Percentiles rank a stretch among this genome's conserved stretches.
phyloP scores from a whole-genome alignment of 2,797 vertebrate genomes.

The Babyrousa celebensis region DNA sequence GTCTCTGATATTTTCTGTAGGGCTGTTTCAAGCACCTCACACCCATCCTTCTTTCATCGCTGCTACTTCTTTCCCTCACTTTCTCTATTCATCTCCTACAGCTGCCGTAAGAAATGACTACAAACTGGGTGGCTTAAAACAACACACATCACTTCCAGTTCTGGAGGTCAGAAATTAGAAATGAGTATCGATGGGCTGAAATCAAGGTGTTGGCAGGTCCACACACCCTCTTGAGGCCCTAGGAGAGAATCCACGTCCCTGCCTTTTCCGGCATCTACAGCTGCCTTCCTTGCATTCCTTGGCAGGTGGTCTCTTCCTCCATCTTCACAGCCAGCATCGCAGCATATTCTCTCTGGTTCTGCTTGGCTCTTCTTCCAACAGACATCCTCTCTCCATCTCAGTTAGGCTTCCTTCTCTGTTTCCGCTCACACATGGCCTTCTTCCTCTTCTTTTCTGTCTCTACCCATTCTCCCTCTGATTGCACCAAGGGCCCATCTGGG shows the following conservation, averaged over 20 bases:
- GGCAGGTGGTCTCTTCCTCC: not conserved
- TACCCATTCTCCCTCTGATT: not conserved
- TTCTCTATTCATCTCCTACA: not conserved
- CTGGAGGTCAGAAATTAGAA: not conserved
- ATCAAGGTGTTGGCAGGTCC: not conserved
- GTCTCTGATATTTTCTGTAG: not conserved
- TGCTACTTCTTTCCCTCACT: not conserved
- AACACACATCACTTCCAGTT: not conserved
- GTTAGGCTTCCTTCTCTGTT: not conserved
- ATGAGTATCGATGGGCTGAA: not conserved
- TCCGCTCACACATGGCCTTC: not conserved
- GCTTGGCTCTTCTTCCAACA: not conserved
- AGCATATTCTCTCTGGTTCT: not conserved
- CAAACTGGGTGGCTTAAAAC: not conserved
- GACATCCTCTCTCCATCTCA: not conserved
- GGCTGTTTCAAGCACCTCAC: not conserved
- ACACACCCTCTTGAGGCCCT: not conserved
- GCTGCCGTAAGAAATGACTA: not conserved
- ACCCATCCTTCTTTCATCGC: slow-evolving; percentile 1
- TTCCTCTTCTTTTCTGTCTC: not conserved
- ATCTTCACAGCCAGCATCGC: not conserved
- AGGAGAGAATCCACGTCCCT: not conserved
- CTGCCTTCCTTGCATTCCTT: not conserved
- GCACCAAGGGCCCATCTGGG: not conserved
- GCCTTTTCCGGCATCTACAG: not conserved